Base-by-base conservation (phyloP, 2,797 vertebrate species). In the Salmo trutta region DNA sequence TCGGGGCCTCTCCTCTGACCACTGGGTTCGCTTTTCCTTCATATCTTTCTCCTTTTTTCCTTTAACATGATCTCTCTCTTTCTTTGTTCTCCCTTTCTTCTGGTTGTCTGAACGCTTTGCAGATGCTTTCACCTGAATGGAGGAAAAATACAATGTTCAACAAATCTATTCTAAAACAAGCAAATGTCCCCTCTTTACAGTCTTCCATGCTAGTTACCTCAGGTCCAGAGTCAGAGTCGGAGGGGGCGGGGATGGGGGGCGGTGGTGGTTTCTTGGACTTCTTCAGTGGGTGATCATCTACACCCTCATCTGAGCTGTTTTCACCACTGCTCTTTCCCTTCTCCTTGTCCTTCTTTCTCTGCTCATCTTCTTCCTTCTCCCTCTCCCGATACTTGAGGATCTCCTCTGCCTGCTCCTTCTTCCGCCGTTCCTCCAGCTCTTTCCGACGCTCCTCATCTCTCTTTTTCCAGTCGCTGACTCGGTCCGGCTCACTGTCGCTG, bases 391-490 rank as follows among this genome's bases (percentile, higher is more conserved):
- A 91, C 78, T 94, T 92, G 0, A 96, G 95, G 72, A 99, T 93
- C 88, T 98, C 97, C 81, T 98, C 97, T 0, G 98, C 97, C 90
- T 98, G 97, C 79, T 98, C 97, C 27, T 94, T 96, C 91, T 96
- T 96, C 91, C 97, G 90, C 7, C 96, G 94, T 59, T 99, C 97
- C 85, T 99, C 98, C 75, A 99, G 93, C 88, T 98, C 97, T 1
- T 94, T 91, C 3, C 94, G 89, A 1, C 97, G 94, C 74, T 97
- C 97, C 83, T 98, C 97, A 0, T 99, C 98, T 2, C 96, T 87
- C 76, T 96, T 96, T 87, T 99, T 99, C 98, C 98, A 99, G 75
- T 97, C 97, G 0, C 97, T 97, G 91, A 99, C 97, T 71, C 95
- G 95, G 89, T 99, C 97, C 2, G 96, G 94, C 10, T 96, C 97